These are phyloP conservation scores for Chamaetylas fuelleborni DNA, from an alignment of 2,113 vertebrate species.

Conservation along the genomic window DNA sequence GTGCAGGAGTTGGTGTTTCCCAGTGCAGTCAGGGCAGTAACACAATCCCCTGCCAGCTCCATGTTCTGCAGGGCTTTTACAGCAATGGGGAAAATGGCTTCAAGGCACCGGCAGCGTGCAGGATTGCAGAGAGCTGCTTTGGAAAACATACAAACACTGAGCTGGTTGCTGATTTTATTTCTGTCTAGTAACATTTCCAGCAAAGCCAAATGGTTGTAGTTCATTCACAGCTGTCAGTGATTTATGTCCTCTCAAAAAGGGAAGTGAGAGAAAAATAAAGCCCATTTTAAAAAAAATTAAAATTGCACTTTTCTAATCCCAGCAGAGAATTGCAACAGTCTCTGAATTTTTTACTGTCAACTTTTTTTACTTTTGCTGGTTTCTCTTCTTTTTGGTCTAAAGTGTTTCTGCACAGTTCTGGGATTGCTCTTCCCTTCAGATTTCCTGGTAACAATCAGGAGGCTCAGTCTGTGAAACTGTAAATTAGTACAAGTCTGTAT, in stretches of 20 bases:
- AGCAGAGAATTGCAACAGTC: background rate
- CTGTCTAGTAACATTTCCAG: background rate
- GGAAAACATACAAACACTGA: background rate
- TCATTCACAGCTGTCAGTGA: background rate
- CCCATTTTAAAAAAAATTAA: background rate
- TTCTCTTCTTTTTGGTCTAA: background rate
- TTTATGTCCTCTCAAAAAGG: background rate
- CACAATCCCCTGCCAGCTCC: conserved; percentile 8
- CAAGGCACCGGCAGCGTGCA: background rate
- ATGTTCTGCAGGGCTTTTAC: background rate
- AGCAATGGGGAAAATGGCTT: conserved; percentile 32
- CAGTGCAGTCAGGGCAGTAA: background rate
- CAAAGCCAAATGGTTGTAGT: background rate
- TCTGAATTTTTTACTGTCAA: background rate
- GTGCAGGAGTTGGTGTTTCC: background rate
- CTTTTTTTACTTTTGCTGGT: background rate
- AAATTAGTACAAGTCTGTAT: background rate
- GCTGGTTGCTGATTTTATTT: background rate
- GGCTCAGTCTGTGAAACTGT: background rate
- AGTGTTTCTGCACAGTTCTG: background rate
- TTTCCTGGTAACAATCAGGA: background rate
- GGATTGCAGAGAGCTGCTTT: background rate
- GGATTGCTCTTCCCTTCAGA: background rate
- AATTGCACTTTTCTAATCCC: background rate
- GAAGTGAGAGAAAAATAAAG: background rate